phyloP scores from a whole-genome alignment of 2,888 invertebrate species.

The Polietes domitor region DNA sequence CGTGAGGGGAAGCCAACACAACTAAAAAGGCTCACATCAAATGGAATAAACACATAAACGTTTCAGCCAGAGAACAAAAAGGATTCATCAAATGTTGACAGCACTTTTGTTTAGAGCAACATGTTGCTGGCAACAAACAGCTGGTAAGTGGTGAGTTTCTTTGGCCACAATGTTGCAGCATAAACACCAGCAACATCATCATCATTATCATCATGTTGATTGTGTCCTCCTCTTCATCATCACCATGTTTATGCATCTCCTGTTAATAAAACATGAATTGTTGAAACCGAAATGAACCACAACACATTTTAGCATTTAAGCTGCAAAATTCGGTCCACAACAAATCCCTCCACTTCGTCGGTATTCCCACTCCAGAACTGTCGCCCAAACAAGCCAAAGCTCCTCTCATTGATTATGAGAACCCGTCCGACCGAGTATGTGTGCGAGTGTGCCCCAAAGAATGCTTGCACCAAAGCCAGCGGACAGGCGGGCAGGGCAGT shows the following conservation, averaged over 20 bases:
- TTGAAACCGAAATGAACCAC: constrained; percentile 64
- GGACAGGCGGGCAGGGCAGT: neutral
- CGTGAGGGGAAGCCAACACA: neutral
- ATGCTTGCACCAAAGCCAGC: neutral
- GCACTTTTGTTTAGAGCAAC: neutral
- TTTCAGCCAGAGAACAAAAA: neutral
- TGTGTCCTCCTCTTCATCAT: constrained; percentile 39
- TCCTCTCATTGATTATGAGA: constrained; percentile 62
- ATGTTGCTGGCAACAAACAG: constrained; percentile 44
- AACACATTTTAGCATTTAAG: constrained; percentile 64
- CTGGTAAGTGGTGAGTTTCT: constrained; percentile 7
- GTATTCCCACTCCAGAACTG: neutral
- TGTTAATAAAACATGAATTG: constrained; percentile 62
- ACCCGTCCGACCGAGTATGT: neutral
- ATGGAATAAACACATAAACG: neutral
- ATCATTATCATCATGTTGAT: neutral
- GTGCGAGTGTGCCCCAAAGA: constrained; percentile 12
- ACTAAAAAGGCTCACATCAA: neutral
- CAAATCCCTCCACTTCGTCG: constrained; percentile 8
- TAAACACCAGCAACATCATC: neutral
- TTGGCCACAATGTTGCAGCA: constrained; percentile 8
- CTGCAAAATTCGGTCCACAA: constrained; percentile 58
- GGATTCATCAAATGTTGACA: constrained; percentile 6
- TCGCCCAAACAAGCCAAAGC: constrained; percentile 35
- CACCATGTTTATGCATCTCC: constrained; percentile 56